Percentiles rank a stretch among this genome's conserved stretches.
These are phyloP conservation scores for Cettia cetti DNA, from an alignment of 2,113 vertebrate genomes.

Conservation along the genomic window DNA sequence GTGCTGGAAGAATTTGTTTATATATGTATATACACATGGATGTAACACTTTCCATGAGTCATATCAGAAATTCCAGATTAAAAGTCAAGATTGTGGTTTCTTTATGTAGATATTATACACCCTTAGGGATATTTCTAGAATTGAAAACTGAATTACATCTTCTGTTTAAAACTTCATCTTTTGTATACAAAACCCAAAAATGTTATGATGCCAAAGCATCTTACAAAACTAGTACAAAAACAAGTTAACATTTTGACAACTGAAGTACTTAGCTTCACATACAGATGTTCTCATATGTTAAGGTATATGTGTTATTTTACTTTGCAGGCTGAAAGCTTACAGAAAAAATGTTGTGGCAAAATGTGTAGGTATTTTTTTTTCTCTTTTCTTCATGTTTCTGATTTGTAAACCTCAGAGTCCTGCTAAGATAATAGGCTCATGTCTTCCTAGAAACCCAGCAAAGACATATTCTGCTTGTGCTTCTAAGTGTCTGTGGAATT, in stretches of 20 bases:
- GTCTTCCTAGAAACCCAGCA: not conserved
- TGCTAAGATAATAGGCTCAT: not conserved
- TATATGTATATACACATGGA: not conserved
- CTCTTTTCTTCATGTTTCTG: not conserved
- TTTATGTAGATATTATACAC: not conserved
- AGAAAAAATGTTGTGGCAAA: constrained; percentile 96
- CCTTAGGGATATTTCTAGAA: not conserved
- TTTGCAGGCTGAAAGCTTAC: constrained; percentile 90
- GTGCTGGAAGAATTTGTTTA: not conserved
- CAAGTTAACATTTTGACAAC: not conserved
- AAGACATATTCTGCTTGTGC: not conserved
- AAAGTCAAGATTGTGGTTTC: not conserved
- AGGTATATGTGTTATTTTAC: not conserved
- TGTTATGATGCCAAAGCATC: not conserved
- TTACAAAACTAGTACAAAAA: not conserved
- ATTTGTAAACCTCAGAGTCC: not conserved
- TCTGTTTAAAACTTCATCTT: not conserved
- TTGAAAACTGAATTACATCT: not conserved
- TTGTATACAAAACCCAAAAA: not conserved
- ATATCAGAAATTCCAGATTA: not conserved
- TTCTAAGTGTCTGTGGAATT: not conserved
- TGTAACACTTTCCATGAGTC: not conserved
- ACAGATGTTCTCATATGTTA: not conserved
- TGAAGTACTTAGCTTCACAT: not conserved
- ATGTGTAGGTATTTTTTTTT: constrained; percentile 84